Conservation (phyloP, 2,113 vertebrate genomes). For the Physeter macrocephalus region DNA sequence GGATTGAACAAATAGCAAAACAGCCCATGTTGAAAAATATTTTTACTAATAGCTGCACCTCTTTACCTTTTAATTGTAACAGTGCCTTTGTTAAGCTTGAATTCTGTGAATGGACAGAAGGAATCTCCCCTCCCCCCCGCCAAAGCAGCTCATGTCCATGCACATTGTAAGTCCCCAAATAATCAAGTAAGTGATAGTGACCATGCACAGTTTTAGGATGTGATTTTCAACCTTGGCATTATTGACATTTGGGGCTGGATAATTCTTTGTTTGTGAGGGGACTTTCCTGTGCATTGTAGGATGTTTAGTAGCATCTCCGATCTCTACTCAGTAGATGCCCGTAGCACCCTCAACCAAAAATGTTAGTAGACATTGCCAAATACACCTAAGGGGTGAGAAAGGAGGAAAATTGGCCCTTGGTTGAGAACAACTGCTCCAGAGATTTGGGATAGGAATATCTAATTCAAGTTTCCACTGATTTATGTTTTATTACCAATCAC, state of each 20-base stretch:
- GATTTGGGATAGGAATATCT: background rate
- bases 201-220: background rate
- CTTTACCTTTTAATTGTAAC: background rate
- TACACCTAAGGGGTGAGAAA: background rate
- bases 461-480: background rate
- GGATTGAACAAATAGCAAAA: background rate
- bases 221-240: background rate
- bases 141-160: background rate
- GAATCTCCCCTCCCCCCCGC: background rate
- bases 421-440: background rate
- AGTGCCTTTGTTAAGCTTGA: background rate
- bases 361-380: background rate
- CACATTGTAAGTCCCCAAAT: background rate
- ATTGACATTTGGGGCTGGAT: background rate
- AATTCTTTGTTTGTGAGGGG: background rate
- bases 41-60: background rate
- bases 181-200: background rate
- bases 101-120: background rate
- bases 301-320: background rate
- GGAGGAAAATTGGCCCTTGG: background rate
- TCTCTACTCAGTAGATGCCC: background rate
- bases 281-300: background rate
- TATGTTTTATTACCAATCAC: background rate
- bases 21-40: background rate
- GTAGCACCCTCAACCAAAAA: background rate